phyloP scores from a whole-genome alignment of 2,888 invertebrate genomes.

The Silvanus unidentatus region DNA sequence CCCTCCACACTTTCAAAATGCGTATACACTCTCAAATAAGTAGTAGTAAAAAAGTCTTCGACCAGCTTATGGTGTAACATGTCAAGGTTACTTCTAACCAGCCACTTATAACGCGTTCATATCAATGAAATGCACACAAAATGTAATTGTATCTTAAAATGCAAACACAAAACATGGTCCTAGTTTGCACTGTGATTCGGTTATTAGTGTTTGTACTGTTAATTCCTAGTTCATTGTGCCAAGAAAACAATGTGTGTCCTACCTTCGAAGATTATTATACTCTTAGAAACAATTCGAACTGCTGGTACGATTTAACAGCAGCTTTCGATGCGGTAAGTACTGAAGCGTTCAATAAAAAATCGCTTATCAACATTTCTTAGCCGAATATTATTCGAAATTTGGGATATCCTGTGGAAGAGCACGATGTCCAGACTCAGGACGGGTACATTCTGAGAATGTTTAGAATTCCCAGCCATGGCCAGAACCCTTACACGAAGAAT shows the following conservation, averaged over 20 bases:
- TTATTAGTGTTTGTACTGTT: conserved; percentile 12
- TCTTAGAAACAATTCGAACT: conserved; percentile 37
- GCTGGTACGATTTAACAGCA: conserved; percentile 40
- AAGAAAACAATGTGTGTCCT: conserved; percentile 39
- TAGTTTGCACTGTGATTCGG: conserved; percentile 5
- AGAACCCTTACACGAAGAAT: conserved; percentile 27
- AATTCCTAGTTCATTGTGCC: background rate
- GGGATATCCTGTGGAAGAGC: conserved; percentile 45
- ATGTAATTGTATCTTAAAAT: conserved; percentile 12
- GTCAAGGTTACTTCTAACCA: conserved; percentile 13
- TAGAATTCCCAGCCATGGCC: conserved; percentile 38
- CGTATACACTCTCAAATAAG: too few species aligned
- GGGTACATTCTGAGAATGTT: conserved; percentile 48
- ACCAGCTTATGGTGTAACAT: conserved; percentile 10
- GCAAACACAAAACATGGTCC: conserved; percentile 6
- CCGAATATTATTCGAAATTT: conserved; percentile 45
- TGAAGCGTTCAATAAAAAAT: too few species aligned
- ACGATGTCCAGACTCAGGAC: conserved; percentile 47
- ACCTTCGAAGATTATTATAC: conserved; percentile 40
- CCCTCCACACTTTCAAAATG: too few species aligned
- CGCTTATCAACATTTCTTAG: too few species aligned
- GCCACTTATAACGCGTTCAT: conserved; percentile 12
- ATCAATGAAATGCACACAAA: conserved; percentile 7
- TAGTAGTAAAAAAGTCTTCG: conserved; percentile 7
- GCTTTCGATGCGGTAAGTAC: conserved; percentile 20